A percentile compares a stretch with the other conserved stretches of the same genome.
These are phyloP conservation scores for Luperina nickerlii DNA, from an alignment of 2,888 invertebrate genomes.

Conservation along the genomic window DNA sequence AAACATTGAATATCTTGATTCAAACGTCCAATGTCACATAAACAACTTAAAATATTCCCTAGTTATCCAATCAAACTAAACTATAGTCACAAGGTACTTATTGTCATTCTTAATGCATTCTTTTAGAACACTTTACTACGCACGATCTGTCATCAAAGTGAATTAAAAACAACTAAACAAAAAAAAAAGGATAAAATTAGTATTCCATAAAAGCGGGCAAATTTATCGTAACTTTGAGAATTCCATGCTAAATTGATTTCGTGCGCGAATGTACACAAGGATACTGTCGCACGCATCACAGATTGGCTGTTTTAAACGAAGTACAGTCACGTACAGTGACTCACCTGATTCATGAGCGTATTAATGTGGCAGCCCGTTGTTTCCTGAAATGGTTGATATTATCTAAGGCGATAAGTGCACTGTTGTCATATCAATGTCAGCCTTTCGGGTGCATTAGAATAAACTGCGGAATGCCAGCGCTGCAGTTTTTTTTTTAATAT, in stretches of 20 bases:
- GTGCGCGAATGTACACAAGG: constrained; percentile 78
- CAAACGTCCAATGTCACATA: constrained; percentile 19
- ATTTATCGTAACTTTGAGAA: constrained; percentile 77
- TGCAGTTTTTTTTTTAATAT: background rate
- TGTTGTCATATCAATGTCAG: constrained; percentile 41
- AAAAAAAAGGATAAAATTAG: constrained; percentile 65
- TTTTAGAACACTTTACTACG: constrained; percentile 22
- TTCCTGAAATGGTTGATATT: constrained; percentile 61
- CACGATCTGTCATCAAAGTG: constrained; percentile 44
- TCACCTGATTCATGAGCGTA: constrained; percentile 62
- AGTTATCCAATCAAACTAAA: constrained; percentile 32
- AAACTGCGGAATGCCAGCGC: background rate
- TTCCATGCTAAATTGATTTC: constrained; percentile 76
- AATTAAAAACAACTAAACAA: constrained; percentile 39
- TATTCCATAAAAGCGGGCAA: constrained; percentile 72
- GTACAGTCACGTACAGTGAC: constrained; percentile 83
- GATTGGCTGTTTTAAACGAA: constrained; percentile 73
- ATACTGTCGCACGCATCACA: constrained; percentile 78
- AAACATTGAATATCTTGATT: constrained; percentile 47
- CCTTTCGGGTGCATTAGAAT: constrained; percentile 23
- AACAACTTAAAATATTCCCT: constrained; percentile 49
- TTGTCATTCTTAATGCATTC: constrained; percentile 52
- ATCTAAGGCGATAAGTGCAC: constrained; percentile 26
- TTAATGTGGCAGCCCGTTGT: constrained; percentile 47
- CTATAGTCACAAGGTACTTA: constrained; percentile 7